Evolutionary conservation across 2,113 vertebrate genomes (phyloP).

Genomic region (Scopus umbretta): DNA sequence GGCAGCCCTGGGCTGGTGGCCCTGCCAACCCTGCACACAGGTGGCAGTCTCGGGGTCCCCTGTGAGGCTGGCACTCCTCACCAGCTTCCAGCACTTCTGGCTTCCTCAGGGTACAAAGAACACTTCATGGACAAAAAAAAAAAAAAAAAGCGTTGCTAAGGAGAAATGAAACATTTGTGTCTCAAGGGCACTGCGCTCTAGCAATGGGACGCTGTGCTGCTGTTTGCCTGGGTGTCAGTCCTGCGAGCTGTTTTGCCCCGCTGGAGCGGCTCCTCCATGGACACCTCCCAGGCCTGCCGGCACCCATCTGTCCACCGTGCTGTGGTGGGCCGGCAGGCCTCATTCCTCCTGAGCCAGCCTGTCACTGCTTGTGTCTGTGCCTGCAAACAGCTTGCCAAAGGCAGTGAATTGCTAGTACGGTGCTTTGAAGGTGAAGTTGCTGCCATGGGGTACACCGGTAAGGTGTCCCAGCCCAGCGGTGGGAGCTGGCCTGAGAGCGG

Average conservation of each 20-base stretch:
- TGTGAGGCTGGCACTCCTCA: background rate
- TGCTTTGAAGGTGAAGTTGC: background rate
- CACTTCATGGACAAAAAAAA: background rate
- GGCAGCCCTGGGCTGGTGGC: background rate
- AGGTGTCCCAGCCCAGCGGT: background rate
- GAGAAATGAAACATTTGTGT: background rate
- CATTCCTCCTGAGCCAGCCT: background rate
- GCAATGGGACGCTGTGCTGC: rapidly evolving
- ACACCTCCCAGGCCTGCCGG: background rate
- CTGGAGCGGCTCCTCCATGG: background rate
- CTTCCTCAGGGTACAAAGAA: background rate
- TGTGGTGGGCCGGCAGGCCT: background rate
- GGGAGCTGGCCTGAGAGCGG: background rate
- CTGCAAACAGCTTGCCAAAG: background rate
- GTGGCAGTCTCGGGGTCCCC: background rate
- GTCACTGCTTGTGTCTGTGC: rapidly evolving
- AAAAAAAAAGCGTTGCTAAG: background rate
- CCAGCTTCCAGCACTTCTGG: background rate
- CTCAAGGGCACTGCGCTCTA: background rate
- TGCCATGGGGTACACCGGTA: rapidly evolving
- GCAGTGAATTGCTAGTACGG: background rate
- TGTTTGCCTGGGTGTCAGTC: background rate
- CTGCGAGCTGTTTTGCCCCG: background rate
- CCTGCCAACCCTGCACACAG: background rate
- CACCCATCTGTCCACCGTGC: background rate